A percentile compares a stretch with the other conserved stretches of the same genome.
These are phyloP conservation scores for Xenopus petersii DNA, from an alignment of 2,797 vertebrate species.

Conservation along the genomic window DNA sequence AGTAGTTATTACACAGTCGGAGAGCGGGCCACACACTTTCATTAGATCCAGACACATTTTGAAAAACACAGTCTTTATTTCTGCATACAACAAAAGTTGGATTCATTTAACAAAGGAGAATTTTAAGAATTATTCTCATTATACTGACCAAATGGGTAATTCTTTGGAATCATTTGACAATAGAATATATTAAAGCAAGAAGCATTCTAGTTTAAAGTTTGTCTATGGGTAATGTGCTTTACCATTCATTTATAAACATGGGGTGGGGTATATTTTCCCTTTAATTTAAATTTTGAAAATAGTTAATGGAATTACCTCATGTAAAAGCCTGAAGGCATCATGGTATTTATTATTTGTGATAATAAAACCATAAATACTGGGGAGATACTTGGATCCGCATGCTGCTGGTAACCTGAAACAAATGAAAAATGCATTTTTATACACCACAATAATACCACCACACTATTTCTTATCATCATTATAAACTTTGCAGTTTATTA, in stretches of 20 bases:
- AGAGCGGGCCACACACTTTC: constrained; percentile 66
- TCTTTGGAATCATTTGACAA: no score
- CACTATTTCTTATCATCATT: no score
- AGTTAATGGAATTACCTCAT: constrained; percentile 74
- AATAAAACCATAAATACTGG: constrained; percentile 81
- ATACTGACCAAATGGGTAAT: no score
- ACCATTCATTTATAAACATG: no score
- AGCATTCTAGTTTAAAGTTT: no score
- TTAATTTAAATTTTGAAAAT: background rate
- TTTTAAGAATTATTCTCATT: no score
- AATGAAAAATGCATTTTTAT: constrained; percentile 19
- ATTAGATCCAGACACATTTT: constrained; percentile 48
- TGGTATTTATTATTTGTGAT: constrained; percentile 76
- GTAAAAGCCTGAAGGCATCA: constrained; percentile 86
- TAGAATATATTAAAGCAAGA: no score
- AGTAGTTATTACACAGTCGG: constrained; percentile 92
- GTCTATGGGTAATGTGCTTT: no score
- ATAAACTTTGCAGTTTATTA: no score
- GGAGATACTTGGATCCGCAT: constrained; percentile 84
- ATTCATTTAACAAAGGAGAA: no score
- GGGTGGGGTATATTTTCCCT: no score
- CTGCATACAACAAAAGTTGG: constrained; percentile 58
- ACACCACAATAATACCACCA: no score
- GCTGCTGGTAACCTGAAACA: constrained; percentile 80
- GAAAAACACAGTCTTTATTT: constrained; percentile 73